A percentile compares a stretch with the other conserved stretches of the same genome.
phyloP scores from a whole-genome alignment of 2,888 invertebrate species.

The Nephrotoma flavescens region DNA sequence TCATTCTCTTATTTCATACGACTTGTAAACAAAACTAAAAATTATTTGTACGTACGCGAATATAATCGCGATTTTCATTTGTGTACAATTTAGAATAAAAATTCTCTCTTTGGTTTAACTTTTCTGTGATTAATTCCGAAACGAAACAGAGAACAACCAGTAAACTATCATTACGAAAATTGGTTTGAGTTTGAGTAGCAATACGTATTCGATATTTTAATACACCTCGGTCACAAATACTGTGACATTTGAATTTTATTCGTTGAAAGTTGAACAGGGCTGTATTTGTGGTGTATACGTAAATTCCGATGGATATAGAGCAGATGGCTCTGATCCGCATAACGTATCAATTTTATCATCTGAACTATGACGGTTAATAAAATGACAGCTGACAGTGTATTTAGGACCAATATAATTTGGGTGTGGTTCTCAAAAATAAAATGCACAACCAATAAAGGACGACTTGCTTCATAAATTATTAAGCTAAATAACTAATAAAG shows the following conservation, averaged over 20 bases:
- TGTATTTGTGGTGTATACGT: background rate
- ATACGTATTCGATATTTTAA: background rate
- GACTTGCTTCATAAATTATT: too few relatives aligned
- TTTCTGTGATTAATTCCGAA: background rate
- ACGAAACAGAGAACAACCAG: background rate
- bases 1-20: background rate
- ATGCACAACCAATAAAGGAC: too few relatives aligned
- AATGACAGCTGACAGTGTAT: too few relatives aligned
- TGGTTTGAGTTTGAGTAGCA: background rate
- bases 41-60: background rate
- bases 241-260: background rate
- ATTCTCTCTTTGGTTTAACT: background rate
- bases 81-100: background rate
- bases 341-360: too few relatives aligned
- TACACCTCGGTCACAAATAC: background rate
- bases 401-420: too few relatives aligned
- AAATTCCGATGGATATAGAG: too few relatives aligned
- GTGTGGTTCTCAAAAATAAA: too few relatives aligned
- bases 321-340: too few relatives aligned
- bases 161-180: background rate
- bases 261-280: background rate
- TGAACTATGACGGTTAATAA: too few relatives aligned
- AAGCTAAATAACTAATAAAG: too few relatives aligned
- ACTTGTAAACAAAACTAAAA: background rate
- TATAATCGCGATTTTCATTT: background rate